Base-by-base conservation (phyloP, 2,888 invertebrate species). In the Petrolisthes cinctipes region DNA sequence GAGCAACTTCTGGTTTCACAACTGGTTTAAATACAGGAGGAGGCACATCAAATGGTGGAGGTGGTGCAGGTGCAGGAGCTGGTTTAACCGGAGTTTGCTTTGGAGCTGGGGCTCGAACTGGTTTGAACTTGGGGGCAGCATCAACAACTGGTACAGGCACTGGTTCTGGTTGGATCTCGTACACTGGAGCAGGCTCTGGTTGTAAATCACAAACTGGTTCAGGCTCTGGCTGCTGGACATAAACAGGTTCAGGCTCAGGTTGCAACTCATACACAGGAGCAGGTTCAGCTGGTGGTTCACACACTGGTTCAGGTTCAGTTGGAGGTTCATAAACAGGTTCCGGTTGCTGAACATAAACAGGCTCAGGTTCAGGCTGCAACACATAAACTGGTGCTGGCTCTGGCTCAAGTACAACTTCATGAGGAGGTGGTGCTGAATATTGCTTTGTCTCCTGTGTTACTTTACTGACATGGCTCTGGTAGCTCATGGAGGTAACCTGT, bases 31-130 rank as follows among this genome's bases (percentile, higher is more conserved):
- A 53, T 57, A 75, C 61, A 37, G 86, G 82, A 82, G 57, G 79
- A 71, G 68, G 68, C 83, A 86, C 66, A 66, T 84, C 87, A 88
- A 88, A 88, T n/a, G 87, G 87, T 76, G 87, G 87, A 53, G 87
- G 87, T 20, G 87, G 87, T 51, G 83, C 73, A 20, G 79, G 79
- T 53, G 87, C 79, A 56, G 87, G 54, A 51, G 83, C 56, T 73
- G 87, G n/a, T 20, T 84, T 84, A 9, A 56, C 56, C 53, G 75
- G 80, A 6, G 75, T 81, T n/a, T 23, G 57, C 51, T 82, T 86
- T 84, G 81, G 76, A 53, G 75, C 66, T 80, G 87, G 87, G 6
- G 87, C 87, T 81, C 75, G 79, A 7, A 88, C 87, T 5, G 87
- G 71, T 11, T 80, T 80, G 76, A 88, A 88, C 6, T 80, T 80